Evolutionary conservation across 2,113 vertebrate species (phyloP), one percentile per base, ranked within the genome.

Genomic region (Equus przewalskii): DNA sequence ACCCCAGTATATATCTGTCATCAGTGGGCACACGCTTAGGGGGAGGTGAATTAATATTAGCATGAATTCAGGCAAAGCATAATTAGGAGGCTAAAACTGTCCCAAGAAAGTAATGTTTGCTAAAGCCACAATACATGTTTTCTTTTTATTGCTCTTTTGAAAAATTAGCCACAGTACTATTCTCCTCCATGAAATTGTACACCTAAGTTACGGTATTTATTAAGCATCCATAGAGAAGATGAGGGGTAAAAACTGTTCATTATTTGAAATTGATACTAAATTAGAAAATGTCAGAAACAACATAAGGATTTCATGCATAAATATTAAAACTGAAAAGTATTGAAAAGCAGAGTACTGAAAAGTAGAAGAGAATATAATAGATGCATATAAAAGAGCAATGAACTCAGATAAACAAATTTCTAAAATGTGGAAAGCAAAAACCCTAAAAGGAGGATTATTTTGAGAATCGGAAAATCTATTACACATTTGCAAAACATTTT

Each of bases 251-350:
- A 89, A 11, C 7, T 41, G 7, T 70, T 87, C 30, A 81, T 67
- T 79, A 89, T 89, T 93, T 91, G 12, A 96, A 91, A 85, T 64
- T 33, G 22, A 85, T 54, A 54, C 44, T 82, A 93, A 86, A 64
- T 19, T 58, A 62, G 73, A 82, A 95, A 97, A 60, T 79, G 41
- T 85, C 14, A 46, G 60, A 89, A 95, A 94, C 46, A 83, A 94
- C 19, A 80, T 49, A 75, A 93, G 44, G 33, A 91, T 93, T 92
- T 91, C 85, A 80, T 28, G 41, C 51, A 75, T 7, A 85, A 94
- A 92, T 7, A 28, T 49, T 54, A 54, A 84, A 76, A 69, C 6
- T 84, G 36, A n/a, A 82, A 8, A 88, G 56, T 51, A 80, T 2
- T 36, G 30, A 88, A 95, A 93, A 95, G 7, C n/a, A 82, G 11